Percentiles rank a stretch among this genome's conserved stretches.
Evolutionary conservation across 1,140 invertebrate species (phyloP).

Genomic region (Bicyclus anynana): DNA sequence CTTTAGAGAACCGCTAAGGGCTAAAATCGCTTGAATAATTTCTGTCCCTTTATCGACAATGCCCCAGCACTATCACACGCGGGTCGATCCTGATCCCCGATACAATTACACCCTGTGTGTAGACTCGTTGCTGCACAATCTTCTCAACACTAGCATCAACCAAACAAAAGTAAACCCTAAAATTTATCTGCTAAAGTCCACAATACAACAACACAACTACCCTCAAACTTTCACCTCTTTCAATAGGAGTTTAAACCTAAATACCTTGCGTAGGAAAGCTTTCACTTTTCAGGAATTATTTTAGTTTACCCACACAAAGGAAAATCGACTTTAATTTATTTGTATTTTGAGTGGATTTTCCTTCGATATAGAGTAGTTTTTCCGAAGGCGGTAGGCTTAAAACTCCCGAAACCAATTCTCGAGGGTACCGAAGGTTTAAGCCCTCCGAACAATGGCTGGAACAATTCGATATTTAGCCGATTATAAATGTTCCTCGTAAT

Average conservation of each 20-base stretch:
- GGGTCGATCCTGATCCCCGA: constrained; percentile 68
- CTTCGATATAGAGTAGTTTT: constrained; percentile 35
- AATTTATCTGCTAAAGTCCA: constrained; percentile 27
- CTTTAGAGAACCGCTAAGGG: constrained; percentile 14
- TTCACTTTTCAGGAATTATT: constrained; percentile 76
- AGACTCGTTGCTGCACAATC: constrained; percentile 72
- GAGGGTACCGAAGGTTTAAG: constrained; percentile 62
- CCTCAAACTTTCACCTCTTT: constrained; percentile 75
- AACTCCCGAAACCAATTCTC: constrained; percentile 72
- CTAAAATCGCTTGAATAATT: constrained; percentile 29
- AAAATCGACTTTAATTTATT: constrained; percentile 39
- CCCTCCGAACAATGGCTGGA: constrained; percentile 70
- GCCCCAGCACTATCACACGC: constrained; percentile 39
- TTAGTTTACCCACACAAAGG: constrained; percentile 17
- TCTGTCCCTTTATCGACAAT: constrained; percentile 26
- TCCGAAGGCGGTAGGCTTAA: constrained; percentile 69
- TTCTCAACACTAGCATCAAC: constrained; percentile 51
- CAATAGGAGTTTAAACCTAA: constrained; percentile 76
- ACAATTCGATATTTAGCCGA: constrained; percentile 76
- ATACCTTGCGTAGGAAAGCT: constrained; percentile 74
- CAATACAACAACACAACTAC: constrained; percentile 26
- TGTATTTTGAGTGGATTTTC: constrained; percentile 35
- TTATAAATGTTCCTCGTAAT: constrained; percentile 70
- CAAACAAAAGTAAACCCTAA: constrained; percentile 39
- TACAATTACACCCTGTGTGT: constrained; percentile 73